A percentile compares a stretch with the other conserved stretches of the same genome.
These are phyloP conservation scores for Lagocephalus sceleratus DNA, from an alignment of 2,797 vertebrate species.

Conservation along the genomic window DNA sequence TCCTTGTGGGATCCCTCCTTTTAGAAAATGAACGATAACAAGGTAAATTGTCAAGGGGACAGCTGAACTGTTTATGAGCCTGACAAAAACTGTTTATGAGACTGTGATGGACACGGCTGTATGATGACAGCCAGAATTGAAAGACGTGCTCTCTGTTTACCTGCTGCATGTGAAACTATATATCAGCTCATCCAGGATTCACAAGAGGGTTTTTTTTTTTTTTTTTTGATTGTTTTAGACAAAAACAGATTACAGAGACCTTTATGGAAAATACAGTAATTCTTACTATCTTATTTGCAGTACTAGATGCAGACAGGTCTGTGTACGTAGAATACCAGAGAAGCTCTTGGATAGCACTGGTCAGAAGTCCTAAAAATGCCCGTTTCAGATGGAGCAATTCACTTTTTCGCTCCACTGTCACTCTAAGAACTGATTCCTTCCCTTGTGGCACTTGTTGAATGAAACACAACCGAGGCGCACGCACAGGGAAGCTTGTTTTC, in stretches of 20 bases:
- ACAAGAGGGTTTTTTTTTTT: background rate
- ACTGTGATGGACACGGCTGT: conserved; percentile 56
- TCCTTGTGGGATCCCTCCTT: conserved; percentile 52
- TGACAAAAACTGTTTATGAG: conserved; percentile 58
- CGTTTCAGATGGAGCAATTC: conserved; percentile 6
- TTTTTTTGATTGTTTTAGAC: background rate
- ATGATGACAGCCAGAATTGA: conserved; percentile 46
- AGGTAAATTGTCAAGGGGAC: conserved; percentile 49
- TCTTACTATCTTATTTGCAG: too few relatives aligned
- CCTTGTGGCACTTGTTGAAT: conserved; percentile 80
- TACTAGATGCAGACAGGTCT: too few relatives aligned
- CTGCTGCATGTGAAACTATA: conserved; percentile 25
- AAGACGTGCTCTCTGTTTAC: conserved; percentile 45
- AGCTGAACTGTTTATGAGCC: conserved; percentile 62
- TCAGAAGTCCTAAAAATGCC: conserved; percentile 6
- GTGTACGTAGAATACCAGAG: too few relatives aligned
- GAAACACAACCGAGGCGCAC: conserved; percentile 49
- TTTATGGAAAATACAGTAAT: too few relatives aligned
- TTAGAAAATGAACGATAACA: conserved; percentile 60
- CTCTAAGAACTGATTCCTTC: conserved; percentile 24
- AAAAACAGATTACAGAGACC: too few relatives aligned
- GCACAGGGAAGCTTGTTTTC: conserved; percentile 32
- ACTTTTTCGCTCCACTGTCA: conserved; percentile 22
- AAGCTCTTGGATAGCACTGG: too few relatives aligned
- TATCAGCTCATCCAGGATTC: conserved; percentile 8